Base-by-base conservation (phyloP, 2,113 vertebrate genomes). In the Grus americana region DNA sequence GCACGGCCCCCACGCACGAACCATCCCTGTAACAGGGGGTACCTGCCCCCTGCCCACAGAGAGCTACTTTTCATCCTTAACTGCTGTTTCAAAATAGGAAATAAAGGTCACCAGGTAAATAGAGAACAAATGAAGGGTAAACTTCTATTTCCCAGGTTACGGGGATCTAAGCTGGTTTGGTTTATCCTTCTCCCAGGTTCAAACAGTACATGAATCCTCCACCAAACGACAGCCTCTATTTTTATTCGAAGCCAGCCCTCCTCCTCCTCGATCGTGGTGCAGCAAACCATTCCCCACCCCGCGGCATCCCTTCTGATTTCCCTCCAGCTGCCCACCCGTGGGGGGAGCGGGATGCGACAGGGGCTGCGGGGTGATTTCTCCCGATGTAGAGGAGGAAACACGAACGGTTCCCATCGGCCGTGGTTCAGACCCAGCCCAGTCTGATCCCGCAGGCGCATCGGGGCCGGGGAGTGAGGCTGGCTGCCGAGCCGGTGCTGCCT, bases 221-320 rank as follows among this genome's bases (percentile, higher is more conserved):
- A 38, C 1, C 21, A 42, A 21, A 0, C 1, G 15, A 23, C 3
- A 58, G 36, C 54, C 63, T 49, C 50, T 81, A 9, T 10, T 36
- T 52, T 74, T 9, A 34, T 49, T 12, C 5, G 50, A 46, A 71
- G 30, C 34, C 85, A 63, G 0, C 12, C 16, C 32, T 76, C 22
- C 29, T 81, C 54, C 54, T 44, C 20, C n/a, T 66, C 3, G 1
- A 23, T 3, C 0, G 1, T 6, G 10, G 19, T 4, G 21, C 68
- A 83, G 54, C 21, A 80, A 65, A 55, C 18, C 15, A 18, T 26
- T 54, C 29, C 54, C 57, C 79, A 8, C 30, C 49, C 68, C 11
- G 4, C 11, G 55, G 50, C 73, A 71, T 21, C 73, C 19, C 65
- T 72, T 52, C 59, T 72, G 47, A 24, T 44, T 17, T 46, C 71